Base-by-base conservation (phyloP, 2,888 invertebrate genomes). In the Aplocera efformata region DNA sequence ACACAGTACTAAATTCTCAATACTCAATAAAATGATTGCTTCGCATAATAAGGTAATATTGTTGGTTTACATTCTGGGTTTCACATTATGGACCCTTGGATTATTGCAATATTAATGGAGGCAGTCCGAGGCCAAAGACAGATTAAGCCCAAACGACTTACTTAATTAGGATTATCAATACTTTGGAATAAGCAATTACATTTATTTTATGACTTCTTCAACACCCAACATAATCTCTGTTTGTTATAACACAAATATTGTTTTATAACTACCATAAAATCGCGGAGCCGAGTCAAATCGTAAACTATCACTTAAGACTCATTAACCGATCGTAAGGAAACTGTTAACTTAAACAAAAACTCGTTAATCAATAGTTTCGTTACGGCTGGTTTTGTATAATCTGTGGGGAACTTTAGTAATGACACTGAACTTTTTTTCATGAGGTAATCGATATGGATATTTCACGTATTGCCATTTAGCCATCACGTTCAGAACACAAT, bases 291-390 rank as follows among this genome's bases (percentile, higher is more conserved):
- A 72, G 78, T 79, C 67, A 74, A 74, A 79, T 77, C 79, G 77
- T 85, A 65, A 83, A 83, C 67, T 71, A 69, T 71, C 72, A 69
- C 72, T 74, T 57, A 33, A 17, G 51, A 48, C 60, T 70, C 73
- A 79, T 84, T 79, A 84, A 75, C 80, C 70, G 66, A 48, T 75
- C 74, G 67, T 80, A 61, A 75, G 60, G 44, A 58, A 65, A 56
- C 43, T 55, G 41, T 17, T 55, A 53, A 58, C 51, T 53, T 52
- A 53, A 56, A 60, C 61, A 57, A 52, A 48, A 40, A 37, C 31
- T 26, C 28, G 33, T 34, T 37, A 48, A 51, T 51, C 48, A 49
- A 45, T 51, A 48, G 46, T 40, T 45, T 48, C 37, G 50, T 50
- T 42, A 48, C 50, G 42, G 39, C 30, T 36, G 8, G 32, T 48